Evolutionary conservation across 1,140 invertebrate species (phyloP), one percentile per base, ranked within the genome.

Genomic region (Globodera ellingtonae): DNA sequence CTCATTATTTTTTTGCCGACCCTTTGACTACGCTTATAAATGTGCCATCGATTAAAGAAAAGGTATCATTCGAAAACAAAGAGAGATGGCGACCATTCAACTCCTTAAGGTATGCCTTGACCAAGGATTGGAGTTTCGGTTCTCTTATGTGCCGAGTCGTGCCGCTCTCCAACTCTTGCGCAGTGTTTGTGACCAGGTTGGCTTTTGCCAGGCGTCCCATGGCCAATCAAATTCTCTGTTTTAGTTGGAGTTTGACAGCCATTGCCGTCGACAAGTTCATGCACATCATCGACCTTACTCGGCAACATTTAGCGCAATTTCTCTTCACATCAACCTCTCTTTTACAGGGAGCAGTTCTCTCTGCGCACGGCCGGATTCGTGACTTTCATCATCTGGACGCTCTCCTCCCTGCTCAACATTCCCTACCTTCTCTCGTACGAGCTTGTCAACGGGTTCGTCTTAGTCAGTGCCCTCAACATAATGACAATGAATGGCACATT

Each of bases 121-220:
- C 84, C 13, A 88, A 88, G 79, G 82, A 86, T 62, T 88, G 87
- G 87, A 75, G 72, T n/a, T 88, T 88, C 71, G 88, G 88, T 3
- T 59, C 83, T 15, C 65, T 89, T 10, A 88, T 88, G 86, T 88
- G 87, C 69, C 84, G 86, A 47, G 69, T 89, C 48, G 83, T 88
- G 75, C 87, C 87, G 10, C 50, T 88, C n/a, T 84, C 82, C 15
- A 86, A 84, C 76, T 88, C 86, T 50, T 88, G 87, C 79, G 84
- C 87, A 7, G 87, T 88, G 50, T 88, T 88, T 79, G 87, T 88
- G n/a, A 89, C 88, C 62, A 89, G 87, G 85, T 89, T 21, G 56
- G 82, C 76, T 48, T 47, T 86, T 75, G 24, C n/a, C 56, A 62
- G 6, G 13, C 18, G 10, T 18, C 18, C 56, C 56, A 18, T 52